Evolutionary conservation across 2,888 invertebrate species (phyloP).

Genomic region (Drosophila glabriapex): DNA sequence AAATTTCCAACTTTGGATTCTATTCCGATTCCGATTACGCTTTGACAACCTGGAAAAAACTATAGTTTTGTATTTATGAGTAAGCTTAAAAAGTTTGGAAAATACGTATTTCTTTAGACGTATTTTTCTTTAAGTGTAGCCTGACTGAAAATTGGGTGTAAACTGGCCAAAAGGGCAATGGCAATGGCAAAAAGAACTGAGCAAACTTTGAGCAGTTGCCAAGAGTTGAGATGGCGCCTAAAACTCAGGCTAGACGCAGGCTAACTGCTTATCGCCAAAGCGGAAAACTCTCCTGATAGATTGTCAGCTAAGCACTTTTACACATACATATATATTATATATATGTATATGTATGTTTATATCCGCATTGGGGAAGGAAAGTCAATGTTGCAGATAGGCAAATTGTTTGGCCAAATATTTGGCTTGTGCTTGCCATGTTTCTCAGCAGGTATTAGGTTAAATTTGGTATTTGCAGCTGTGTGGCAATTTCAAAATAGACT

Average conservation of each 20-base stretch:
- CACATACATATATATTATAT: constrained; percentile 9
- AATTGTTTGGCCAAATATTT: constrained; percentile 66
- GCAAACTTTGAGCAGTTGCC: constrained; percentile 76
- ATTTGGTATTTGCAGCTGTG: constrained; percentile 1
- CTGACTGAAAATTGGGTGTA: constrained; percentile 32
- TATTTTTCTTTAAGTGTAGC: constrained; percentile 20
- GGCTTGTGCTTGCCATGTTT: constrained; percentile 15
- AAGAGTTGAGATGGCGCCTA: constrained; percentile 67
- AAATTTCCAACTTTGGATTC: neutral
- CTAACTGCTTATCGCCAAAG: constrained; percentile 49
- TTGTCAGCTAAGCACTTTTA: constrained; percentile 63
- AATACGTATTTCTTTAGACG: neutral
- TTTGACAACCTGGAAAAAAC: neutral
- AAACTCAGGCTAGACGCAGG: constrained; percentile 40
- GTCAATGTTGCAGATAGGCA: constrained; percentile 42
- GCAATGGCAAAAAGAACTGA: constrained; percentile 18
- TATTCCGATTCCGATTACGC: neutral
- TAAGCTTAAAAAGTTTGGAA: neutral
- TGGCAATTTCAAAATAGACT: neutral
- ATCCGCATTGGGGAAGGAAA: constrained; percentile 43
- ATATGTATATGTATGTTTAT: constrained; percentile 13
- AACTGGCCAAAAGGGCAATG: constrained; percentile 36
- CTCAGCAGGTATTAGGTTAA: constrained; percentile 3
- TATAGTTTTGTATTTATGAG: neutral
- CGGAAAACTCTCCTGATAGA: constrained; percentile 55